Conservation (phyloP, 2,888 invertebrate species). For the Drosophila robusta region DNA sequence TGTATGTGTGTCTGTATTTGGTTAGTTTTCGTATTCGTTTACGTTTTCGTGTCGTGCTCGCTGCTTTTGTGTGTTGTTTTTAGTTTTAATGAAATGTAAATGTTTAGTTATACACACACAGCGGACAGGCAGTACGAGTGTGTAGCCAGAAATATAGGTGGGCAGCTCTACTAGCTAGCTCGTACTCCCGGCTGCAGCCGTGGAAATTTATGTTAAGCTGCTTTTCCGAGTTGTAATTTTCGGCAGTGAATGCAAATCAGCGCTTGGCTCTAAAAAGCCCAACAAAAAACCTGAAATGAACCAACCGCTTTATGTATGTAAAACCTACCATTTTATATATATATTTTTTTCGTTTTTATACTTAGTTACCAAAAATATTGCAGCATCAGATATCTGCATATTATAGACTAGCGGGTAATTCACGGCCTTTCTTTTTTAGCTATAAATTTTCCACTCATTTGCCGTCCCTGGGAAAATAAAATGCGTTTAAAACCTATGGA, state of each 20-base stretch:
- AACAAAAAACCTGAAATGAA: constrained; percentile 33
- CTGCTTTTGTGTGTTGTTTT: constrained; percentile 76
- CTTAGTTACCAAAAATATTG: constrained; percentile 17
- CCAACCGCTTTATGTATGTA: constrained; percentile 20
- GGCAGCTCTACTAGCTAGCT: constrained; percentile 19
- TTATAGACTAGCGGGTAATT: constrained; percentile 8
- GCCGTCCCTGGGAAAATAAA: neutral
- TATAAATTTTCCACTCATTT: neutral
- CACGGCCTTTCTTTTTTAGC: neutral
- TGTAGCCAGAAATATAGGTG: constrained; percentile 29
- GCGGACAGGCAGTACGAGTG: neutral
- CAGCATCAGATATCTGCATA: constrained; percentile 12
- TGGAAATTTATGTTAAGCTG: constrained; percentile 62
- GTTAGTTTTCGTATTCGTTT: constrained; percentile 71
- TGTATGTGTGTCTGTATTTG: constrained; percentile 55
- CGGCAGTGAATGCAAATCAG: constrained; percentile 50
- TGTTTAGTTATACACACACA: constrained; percentile 72
- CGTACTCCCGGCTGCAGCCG: constrained; percentile 16
- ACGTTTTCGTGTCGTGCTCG: constrained; percentile 69
- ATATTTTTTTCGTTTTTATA: constrained; percentile 1
- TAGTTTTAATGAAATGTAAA: constrained; percentile 79
- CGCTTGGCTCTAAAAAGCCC: constrained; percentile 12
- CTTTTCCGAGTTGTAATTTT: constrained; percentile 57
- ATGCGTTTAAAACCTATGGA: neutral
- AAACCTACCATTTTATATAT: constrained; percentile 21